Evolutionary conservation across 2,113 vertebrate genomes (phyloP), one percentile per base, ranked within the genome.

Genomic region (Trogon surrucura): DNA sequence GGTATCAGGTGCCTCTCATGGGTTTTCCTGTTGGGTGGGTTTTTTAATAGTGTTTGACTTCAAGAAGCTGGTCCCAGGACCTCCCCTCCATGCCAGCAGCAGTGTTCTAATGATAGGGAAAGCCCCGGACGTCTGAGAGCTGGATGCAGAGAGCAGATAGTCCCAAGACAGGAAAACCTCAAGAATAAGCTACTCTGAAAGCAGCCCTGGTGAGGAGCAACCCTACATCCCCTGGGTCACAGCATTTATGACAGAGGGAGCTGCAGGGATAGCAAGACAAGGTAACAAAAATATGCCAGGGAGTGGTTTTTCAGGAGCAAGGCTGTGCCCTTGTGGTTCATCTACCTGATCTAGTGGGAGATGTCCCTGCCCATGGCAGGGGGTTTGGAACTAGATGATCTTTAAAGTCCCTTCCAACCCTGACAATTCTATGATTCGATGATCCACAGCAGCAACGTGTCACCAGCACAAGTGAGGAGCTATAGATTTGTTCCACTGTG

Each of bases 201-300:
- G 29, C 30, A 86, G 8, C 6, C 8, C 45, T 23, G 21, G 29
- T 1, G 4, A 69, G 34, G 10, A 64, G 20, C 16, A 16, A 51
- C 20, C 11, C 1, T 36, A 30, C 4, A n/a, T 2, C 4, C 22
- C 44, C 36, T 27, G 16, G 16, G 56, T 44, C 25, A 32, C 2
- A 1, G 8, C 20, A 8, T 2, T 80, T 25, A 10, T 30, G 19
- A 48, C 11, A 61, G 41, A n/a, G 26, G 16, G 20, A 77, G 18
- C 10, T 48, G 20, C 4, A 82, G 18, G 17, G 45, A 66, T 1
- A 0, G 9, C 0, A 1, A 51, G 45, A 60, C 34, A 17, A 85
- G 29, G 23, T 69, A 56, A 48, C 9, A 75, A 69, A 64, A 64
- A 6, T 9, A 67, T 4, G 2, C 12, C 16, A 25, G 5, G 27